Percentiles rank a stretch among this genome's conserved stretches.
Conservation (phyloP, 2,888 invertebrate genomes). For the Microplitis deprimator region DNA sequence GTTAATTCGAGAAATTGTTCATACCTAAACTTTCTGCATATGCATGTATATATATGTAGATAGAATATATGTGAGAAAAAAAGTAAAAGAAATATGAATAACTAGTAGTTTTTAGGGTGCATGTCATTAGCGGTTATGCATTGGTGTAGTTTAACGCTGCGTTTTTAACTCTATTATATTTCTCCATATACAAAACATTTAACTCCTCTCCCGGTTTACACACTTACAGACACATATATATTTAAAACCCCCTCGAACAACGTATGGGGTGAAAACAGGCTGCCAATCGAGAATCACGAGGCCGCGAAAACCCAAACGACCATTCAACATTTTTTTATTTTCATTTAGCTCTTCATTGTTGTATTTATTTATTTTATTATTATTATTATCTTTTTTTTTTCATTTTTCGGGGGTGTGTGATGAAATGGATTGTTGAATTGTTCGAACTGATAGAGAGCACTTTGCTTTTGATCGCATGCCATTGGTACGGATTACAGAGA, state of each 20-base stretch:
- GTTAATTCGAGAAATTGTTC: slow-evolving; percentile 44
- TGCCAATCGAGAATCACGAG: not conserved
- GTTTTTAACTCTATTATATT: slow-evolving; percentile 11
- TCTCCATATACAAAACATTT: not conserved
- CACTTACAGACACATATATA: not conserved
- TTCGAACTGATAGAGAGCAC: not conserved
- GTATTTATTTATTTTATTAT: slow-evolving; percentile 3
- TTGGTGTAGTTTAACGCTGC: slow-evolving; percentile 5
- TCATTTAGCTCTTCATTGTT: not conserved
- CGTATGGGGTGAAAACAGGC: not conserved
- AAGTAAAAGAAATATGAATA: not conserved
- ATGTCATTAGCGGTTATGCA: slow-evolving; percentile 47
- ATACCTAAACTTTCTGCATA: not conserved
- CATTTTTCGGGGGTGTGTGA: not conserved
- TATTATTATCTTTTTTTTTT: not conserved
- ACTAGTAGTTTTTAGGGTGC: slow-evolving; percentile 43
- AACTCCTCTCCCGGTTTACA: not conserved
- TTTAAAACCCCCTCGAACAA: not conserved
- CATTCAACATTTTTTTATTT: not conserved
- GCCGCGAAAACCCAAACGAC: not conserved
- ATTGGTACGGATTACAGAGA: slow-evolving; percentile 10
- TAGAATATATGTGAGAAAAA: not conserved
- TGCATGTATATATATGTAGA: not conserved
- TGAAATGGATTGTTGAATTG: slow-evolving; percentile 14
- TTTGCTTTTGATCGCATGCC: slow-evolving; percentile 13